Percentiles rank a stretch among this genome's conserved stretches.
These are phyloP conservation scores for Oscheius myriophilus DNA, from an alignment of 2,888 invertebrate species.

Conservation along the genomic window DNA sequence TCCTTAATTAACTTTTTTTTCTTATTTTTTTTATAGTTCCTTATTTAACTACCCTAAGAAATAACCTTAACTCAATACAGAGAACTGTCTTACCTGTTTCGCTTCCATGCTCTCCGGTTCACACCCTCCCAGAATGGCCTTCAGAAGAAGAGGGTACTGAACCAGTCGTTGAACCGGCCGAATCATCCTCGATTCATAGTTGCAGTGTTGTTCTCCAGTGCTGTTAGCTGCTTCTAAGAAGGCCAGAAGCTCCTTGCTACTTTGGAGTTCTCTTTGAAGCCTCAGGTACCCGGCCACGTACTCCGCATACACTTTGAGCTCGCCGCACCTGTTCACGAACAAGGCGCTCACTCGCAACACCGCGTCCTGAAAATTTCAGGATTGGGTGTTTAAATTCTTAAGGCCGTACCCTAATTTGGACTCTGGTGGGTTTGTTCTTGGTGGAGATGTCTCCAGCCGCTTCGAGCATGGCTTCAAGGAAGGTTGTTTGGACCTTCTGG, in stretches of 20 bases:
- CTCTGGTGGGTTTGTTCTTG: conserved; percentile 30
- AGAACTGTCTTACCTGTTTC: too few relatives aligned
- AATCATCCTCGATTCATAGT: conserved; percentile 63
- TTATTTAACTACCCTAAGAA: too few relatives aligned
- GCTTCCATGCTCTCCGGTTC: conserved; percentile 44
- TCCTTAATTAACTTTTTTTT: too few relatives aligned
- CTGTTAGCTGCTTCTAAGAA: conserved; percentile 54
- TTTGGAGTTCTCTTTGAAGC: conserved; percentile 55
- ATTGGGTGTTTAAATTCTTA: neutral
- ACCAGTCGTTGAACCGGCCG: conserved; percentile 66
- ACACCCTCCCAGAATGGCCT: conserved; percentile 44
- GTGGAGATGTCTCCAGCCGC: conserved; percentile 47
- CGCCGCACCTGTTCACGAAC: conserved; percentile 61
- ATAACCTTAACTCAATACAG: too few relatives aligned
- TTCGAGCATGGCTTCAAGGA: conserved; percentile 47
- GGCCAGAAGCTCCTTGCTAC: conserved; percentile 44
- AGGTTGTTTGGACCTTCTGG: conserved; percentile 44
- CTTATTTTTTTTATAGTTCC: too few relatives aligned
- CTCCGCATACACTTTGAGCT: conserved; percentile 66
- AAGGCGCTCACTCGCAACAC: conserved; percentile 59
- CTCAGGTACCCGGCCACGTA: conserved; percentile 62
- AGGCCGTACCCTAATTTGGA: conserved; percentile 45
- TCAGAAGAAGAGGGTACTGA: conserved; percentile 57
- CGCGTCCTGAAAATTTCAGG: conserved; percentile 48
- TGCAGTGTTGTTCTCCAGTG: conserved; percentile 53